Percentiles rank a stretch among this genome's conserved stretches.
Conservation (phyloP, 1,140 invertebrate genomes). For the Aphelenchoides besseyi region DNA sequence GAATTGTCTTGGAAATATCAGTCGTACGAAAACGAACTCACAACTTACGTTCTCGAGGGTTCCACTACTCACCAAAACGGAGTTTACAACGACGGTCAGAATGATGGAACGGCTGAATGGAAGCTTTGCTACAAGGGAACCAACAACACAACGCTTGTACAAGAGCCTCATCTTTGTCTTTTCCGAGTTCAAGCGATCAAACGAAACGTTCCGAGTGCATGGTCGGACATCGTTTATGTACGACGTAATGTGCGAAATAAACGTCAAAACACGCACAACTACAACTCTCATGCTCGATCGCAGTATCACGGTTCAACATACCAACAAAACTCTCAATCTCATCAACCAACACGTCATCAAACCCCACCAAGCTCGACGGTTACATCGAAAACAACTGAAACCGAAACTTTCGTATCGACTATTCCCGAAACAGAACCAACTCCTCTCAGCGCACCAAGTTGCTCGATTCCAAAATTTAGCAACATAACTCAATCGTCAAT, state of each 20-base stretch:
- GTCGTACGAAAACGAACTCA: conserved; percentile 24
- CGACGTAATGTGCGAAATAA: background rate
- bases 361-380: background rate
- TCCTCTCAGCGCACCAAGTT: conserved; percentile 22
- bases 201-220: conserved; percentile 5
- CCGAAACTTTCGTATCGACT: background rate
- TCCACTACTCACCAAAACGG: conserved; percentile 15
- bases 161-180: conserved; percentile 29
- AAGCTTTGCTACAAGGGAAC: conserved; percentile 44
- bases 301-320: background rate
- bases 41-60: conserved; percentile 31
- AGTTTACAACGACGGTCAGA: conserved; percentile 8
- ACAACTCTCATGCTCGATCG: background rate
- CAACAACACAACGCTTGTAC: conserved; percentile 15
- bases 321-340: background rate
- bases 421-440: conserved; percentile 5
- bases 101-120: conserved; percentile 27
- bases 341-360: background rate
- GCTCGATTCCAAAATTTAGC: conserved; percentile 32
- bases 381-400: background rate
- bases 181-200: conserved; percentile 51
- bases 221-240: background rate
- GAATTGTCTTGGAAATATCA: conserved; percentile 33
- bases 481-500: conserved; percentile 28
- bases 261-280: conserved; percentile 1